Base-by-base conservation (phyloP, 2,797 vertebrate genomes). In the Eospalax fontanierii region DNA sequence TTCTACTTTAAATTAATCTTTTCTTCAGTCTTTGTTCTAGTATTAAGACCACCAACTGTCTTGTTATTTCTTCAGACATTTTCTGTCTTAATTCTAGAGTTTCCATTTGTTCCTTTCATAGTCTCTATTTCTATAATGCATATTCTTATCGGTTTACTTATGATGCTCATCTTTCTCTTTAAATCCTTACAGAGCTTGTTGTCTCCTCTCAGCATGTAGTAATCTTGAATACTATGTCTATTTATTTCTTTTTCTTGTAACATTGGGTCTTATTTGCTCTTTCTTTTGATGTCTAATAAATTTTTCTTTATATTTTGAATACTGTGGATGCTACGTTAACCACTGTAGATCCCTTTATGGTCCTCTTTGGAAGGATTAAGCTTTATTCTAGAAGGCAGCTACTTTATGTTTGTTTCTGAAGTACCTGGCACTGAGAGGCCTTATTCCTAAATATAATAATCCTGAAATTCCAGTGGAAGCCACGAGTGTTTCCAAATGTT, bases 281-380 rank as follows among this genome's bases (percentile, higher is more conserved):
- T 75, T 89, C 28, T 59, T 33, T 74, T 22, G 14, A 57, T n/a
- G 4, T 83, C 19, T 90, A 71, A 57, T 38, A 21, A 21, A 70
- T 76, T 82, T 89, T 86, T 74, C 6, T 78, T 57, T 70, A 63
- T 54, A 40, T 35, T 75, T 79, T 84, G 46, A 61, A 38, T 61
- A 66, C 5, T 80, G 12, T 89, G 8, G 71, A 59, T 75, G 18
- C 30, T 90, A 70, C 15, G 4, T 84, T 66, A 71, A 80, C 57
- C 70, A 90, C 18, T 81, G 16, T 38, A 4, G 54, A 28, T 66
- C 79, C 30, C 71, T 88, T 82, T 82, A 5, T 81, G 43, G 85
- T 93, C 46, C 14, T 61, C 19, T 81, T 70, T 75, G 93, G n/a
- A 93, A 68, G 70, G 35, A 93, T 93, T 78, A 54, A 40, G 35